Evolutionary conservation across 2,797 vertebrate genomes (phyloP).

Genomic region (Platalea minor): DNA sequence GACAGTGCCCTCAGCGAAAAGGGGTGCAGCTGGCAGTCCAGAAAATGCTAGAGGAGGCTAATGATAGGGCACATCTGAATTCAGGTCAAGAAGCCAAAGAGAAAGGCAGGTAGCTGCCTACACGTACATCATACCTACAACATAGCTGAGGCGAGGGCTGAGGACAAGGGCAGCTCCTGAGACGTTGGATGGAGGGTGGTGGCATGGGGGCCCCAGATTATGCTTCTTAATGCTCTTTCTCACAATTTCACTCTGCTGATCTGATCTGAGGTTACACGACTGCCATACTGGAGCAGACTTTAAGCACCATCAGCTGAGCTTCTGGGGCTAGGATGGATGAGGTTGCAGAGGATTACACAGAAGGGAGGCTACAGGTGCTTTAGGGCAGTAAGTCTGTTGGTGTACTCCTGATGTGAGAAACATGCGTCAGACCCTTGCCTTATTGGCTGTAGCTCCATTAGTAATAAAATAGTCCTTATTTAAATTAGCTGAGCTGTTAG

Average conservation of each 20-base stretch:
- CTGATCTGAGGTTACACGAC: fast-evolving
- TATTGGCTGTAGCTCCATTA: background rate
- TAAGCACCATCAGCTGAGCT: background rate
- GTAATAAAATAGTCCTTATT: background rate
- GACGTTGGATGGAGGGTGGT: fast-evolving
- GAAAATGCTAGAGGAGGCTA: background rate
- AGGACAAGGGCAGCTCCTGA: too few species aligned
- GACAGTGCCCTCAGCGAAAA: background rate
- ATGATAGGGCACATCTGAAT: background rate
- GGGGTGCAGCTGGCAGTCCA: background rate
- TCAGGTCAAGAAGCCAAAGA: background rate
- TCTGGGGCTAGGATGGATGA: background rate
- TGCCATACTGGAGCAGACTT: background rate
- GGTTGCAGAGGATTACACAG: background rate
- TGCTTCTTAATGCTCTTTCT: background rate
- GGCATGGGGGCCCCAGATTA: too few species aligned
- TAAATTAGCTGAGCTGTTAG: background rate
- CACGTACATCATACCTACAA: background rate
- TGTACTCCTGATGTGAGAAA: background rate
- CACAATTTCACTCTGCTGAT: background rate
- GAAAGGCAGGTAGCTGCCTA: background rate
- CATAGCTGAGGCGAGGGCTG: background rate
- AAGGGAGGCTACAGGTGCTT: background rate
- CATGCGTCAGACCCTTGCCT: background rate
- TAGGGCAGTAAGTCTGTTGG: background rate